Percentiles rank a stretch among this genome's conserved stretches.
Evolutionary conservation across 2,888 invertebrate genomes (phyloP).

Genomic region (Drosophila affinis): DNA sequence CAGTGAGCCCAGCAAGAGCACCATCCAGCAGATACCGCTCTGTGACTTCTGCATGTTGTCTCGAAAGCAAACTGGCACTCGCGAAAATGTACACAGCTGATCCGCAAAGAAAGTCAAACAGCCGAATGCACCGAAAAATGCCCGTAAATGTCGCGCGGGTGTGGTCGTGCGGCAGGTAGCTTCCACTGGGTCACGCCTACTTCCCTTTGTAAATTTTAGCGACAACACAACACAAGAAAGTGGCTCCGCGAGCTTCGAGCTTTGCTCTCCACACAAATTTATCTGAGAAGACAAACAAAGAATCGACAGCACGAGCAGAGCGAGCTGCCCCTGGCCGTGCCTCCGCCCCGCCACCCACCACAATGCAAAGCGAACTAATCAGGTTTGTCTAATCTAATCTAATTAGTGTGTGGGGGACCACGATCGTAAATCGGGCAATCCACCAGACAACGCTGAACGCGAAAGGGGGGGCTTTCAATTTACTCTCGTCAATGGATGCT

Average conservation of each 20-base stretch:
- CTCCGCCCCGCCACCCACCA: not conserved
- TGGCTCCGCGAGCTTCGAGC: conserved; percentile 18
- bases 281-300: conserved; percentile 18
- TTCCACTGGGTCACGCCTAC: not conserved
- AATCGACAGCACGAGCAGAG: conserved; percentile 18
- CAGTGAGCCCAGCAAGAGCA: conserved; percentile 49
- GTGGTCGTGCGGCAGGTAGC: conserved; percentile 12
- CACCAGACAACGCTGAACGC: conserved; percentile 35
- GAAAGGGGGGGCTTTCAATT: conserved; percentile 53
- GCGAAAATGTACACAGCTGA: conserved; percentile 12
- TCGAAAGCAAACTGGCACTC: not conserved
- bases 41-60: conserved; percentile 49
- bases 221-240: not conserved
- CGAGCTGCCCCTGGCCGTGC: not conserved
- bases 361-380: conserved; percentile 41
- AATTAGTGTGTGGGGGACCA: conserved; percentile 49
- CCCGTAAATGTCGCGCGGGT: conserved; percentile 6
- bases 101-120: not conserved
- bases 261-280: conserved; percentile 27
- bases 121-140: conserved; percentile 16
- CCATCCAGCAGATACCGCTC: conserved; percentile 51
- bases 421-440: conserved; percentile 20
- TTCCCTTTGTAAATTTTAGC: not conserved
- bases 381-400: conserved; percentile 65
- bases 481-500: conserved; percentile 10